phyloP scores from a whole-genome alignment of 2,113 vertebrate species.

The Sphyrna mokarran region DNA sequence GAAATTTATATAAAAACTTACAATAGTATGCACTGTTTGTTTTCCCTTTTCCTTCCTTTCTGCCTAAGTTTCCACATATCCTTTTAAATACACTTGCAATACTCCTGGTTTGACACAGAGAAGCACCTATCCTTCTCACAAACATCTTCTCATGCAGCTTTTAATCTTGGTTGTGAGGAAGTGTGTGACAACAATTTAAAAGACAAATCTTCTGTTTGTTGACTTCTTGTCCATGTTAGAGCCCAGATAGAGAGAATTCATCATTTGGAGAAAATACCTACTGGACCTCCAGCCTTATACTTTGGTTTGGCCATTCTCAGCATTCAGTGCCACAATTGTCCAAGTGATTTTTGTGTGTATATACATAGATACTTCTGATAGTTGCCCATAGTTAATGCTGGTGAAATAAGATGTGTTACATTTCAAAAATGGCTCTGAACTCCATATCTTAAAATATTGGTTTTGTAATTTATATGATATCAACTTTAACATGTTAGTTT shows the following conservation, averaged over 20 bases:
- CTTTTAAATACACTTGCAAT: neutral
- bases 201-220: neutral
- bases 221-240: neutral
- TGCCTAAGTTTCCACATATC: neutral
- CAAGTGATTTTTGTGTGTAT: neutral
- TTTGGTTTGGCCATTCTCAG: neutral
- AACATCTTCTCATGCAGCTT: neutral
- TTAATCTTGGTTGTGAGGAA: neutral
- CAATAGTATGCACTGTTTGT: neutral
- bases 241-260: neutral
- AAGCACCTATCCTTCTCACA: neutral
- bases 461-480: neutral
- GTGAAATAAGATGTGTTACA: neutral
- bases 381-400: neutral
- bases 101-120: neutral
- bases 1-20: too few species aligned
- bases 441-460: neutral
- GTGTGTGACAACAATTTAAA: neutral
- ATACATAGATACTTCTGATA: neutral
- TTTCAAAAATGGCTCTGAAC: neutral
- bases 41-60: neutral
- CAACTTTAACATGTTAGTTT: conserved; percentile 19
- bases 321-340: neutral
- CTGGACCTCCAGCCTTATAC: neutral
- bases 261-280: neutral